Base-by-base conservation (phyloP, 2,888 invertebrate species). In the Lagria hirta region DNA sequence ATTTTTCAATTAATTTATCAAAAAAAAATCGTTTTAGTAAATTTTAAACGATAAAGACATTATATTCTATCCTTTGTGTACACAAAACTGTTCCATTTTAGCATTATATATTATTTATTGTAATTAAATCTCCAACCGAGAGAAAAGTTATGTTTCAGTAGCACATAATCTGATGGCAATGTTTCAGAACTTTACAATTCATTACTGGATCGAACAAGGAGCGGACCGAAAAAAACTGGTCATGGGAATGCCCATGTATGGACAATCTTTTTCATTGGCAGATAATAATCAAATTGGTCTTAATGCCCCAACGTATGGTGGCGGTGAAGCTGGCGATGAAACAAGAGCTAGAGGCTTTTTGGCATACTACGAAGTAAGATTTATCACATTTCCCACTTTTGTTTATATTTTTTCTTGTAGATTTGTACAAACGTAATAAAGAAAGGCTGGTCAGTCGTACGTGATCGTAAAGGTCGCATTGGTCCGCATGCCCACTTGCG, bases 231-330 rank as follows among this genome's bases (percentile, higher is more conserved):
- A 79, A 38, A 93, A 93, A 66, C 66, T 94, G 1, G 78, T 93
- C 0, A 78, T 93, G 81, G 93, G 93, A 7, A 83, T 89, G 73
- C 92, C 93, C 0, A 82, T 90, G 76, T 93, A 93, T 60, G 93
- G 92, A 0, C 92, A 92, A 65, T 88, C 90, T 0, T 94, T 92
- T 71, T 84, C 88, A 1, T 69, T 93, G 37, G 82, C 84, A 10
- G 84, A 88, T 52, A 72, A 73, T 16, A 75, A 75, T 4, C 78
- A 83, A 27, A 73, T 73, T 37, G 85, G 82, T 1, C 71, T 92
- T 2, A 89, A 91, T 60, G 82, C 83, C 0, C 81, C 84, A 0
- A 83, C 90, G 0, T 88, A 88, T 58, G 91, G 92, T 0, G 89
- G 90, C 1, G 92, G 92, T 0, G 89, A 91, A 66, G 91, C 90